These are phyloP conservation scores for Dromius quadrimaculatus DNA, from an alignment of 2,888 invertebrate genomes.

Conservation along the genomic window DNA sequence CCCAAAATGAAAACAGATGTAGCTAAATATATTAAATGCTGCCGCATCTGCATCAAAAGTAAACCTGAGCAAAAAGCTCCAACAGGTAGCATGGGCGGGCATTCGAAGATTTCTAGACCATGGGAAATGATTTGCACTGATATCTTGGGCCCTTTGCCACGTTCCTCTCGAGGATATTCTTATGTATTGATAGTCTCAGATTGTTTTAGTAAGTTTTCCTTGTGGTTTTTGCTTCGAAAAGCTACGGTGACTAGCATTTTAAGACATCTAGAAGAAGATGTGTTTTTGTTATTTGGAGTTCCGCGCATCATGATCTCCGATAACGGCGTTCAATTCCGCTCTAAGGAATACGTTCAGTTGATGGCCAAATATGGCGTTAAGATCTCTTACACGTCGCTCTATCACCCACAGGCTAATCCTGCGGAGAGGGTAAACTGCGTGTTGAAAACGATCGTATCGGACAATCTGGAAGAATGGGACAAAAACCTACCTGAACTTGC, in stretches of 20 bases:
- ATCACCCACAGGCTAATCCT: slow-evolving; percentile 59
- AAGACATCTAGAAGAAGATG: no score
- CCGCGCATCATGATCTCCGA: slow-evolving; percentile 39
- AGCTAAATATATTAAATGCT: neutral
- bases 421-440: slow-evolving; percentile 58
- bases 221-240: no score
- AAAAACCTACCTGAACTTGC: no score
- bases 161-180: neutral
- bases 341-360: slow-evolving; percentile 49
- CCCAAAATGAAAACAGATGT: neutral
- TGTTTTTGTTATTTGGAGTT: no score
- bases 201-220: no score
- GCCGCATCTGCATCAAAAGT: neutral
- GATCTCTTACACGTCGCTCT: slow-evolving; percentile 53
- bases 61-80: neutral
- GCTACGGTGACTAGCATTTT: no score
- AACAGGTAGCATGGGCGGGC: neutral
- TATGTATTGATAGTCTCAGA: neutral
- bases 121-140: slow-evolving; percentile 6
- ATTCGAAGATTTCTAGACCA: no score
- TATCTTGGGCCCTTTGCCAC: slow-evolving; percentile 1
- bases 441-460: no score
- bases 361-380: slow-evolving; percentile 47
- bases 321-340: slow-evolving; percentile 53
- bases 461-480: no score